phyloP scores from a whole-genome alignment of 2,888 invertebrate species.

The Eupsilia transversa region DNA sequence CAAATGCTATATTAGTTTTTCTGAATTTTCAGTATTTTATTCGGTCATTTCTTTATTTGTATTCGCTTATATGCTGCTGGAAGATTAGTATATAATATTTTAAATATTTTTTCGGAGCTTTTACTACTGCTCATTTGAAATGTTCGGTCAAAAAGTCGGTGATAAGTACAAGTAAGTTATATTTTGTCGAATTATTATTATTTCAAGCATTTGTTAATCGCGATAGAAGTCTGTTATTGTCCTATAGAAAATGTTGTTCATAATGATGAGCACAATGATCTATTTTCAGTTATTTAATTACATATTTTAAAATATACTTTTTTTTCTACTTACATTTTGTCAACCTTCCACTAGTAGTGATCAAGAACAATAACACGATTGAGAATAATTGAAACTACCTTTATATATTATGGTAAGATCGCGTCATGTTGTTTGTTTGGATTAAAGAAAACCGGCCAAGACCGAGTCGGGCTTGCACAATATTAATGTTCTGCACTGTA shows the following conservation, averaged over 20 bases:
- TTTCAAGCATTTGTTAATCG: no score
- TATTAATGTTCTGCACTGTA: neutral
- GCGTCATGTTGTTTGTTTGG: neutral
- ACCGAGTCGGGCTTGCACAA: neutral
- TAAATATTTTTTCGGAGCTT: no score
- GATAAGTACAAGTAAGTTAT: no score
- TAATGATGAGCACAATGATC: constrained; percentile 3
- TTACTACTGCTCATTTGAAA: no score
- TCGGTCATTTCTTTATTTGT: no score
- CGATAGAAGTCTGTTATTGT: no score
- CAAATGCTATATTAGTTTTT: no score
- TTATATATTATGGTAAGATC: neutral
- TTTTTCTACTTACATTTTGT: neutral
- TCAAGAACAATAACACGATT: neutral
- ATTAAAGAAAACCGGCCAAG: neutral
- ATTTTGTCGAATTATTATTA: no score
- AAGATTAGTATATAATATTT: no score
- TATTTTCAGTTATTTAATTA: neutral
- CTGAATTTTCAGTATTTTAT: no score
- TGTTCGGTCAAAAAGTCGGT: no score
- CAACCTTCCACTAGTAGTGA: neutral
- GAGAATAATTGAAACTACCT: neutral
- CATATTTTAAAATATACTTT: neutral
- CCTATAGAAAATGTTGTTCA: neutral
- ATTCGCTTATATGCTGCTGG: no score